phyloP scores from a whole-genome alignment of 1,140 invertebrate genomes.

The Musca vetustissima region DNA sequence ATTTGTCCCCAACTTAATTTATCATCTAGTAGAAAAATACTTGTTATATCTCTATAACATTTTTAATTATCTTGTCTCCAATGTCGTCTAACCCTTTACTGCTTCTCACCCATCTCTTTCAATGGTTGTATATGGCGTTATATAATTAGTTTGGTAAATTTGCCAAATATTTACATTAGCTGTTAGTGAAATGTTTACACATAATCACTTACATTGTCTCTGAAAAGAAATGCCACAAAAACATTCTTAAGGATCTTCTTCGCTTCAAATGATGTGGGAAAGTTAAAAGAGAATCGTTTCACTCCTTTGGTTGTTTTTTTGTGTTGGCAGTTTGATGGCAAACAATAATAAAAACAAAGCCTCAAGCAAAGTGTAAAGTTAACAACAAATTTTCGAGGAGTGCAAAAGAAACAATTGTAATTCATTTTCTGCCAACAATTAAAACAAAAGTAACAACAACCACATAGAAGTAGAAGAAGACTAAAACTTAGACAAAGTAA shows the following conservation, averaged over 20 bases:
- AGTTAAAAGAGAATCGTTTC: neutral
- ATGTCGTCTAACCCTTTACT: neutral
- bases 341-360: constrained; percentile 4
- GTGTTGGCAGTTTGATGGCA: too few species aligned
- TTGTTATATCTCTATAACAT: too few species aligned
- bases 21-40: too few species aligned
- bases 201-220: constrained; percentile 10
- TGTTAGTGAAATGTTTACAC: constrained; percentile 22
- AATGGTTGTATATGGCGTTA: too few species aligned
- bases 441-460: constrained; percentile 8
- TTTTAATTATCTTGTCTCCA: too few species aligned
- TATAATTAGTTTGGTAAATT: neutral
- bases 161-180: constrained; percentile 12
- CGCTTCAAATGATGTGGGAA: neutral
- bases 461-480: too few species aligned
- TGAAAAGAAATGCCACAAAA: neutral
- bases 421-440: constrained; percentile 12
- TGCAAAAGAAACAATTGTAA: neutral
- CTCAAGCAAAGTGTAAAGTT: constrained; percentile 9
- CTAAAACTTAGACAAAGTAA: too few species aligned
- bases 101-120: neutral
- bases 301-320: too few species aligned
- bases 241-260: neutral
- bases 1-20: too few species aligned
- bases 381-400: neutral